Conservation (phyloP, 2,797 vertebrate species). For the Scolopax bukidnonensis region DNA sequence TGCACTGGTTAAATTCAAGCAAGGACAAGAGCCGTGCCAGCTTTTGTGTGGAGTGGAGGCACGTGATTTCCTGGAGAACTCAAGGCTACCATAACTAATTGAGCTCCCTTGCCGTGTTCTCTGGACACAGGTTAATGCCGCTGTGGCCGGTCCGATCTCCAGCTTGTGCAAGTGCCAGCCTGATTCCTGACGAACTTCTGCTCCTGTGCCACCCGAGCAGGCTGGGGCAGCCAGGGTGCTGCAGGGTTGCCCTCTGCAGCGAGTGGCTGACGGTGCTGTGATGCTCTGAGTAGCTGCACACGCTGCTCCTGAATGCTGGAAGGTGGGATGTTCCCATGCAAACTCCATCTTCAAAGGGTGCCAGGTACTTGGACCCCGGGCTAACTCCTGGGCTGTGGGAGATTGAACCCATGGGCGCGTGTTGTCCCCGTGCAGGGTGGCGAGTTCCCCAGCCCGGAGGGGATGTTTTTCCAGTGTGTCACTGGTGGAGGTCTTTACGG, state of each 20-base stretch:
- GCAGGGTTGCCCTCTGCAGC: neutral
- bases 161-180: neutral
- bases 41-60: neutral
- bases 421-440: accelerated
- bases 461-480: accelerated
- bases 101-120: neutral
- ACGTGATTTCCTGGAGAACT: neutral
- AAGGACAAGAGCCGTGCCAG: neutral
- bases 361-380: accelerated
- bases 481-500: accelerated
- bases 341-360: neutral
- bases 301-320: neutral
- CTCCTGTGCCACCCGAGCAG: accelerated
- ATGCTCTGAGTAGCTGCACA: neutral
- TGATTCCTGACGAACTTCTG: accelerated
- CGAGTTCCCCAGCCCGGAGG: neutral
- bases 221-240: neutral
- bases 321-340: neutral
- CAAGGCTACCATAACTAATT: neutral
- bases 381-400: neutral
- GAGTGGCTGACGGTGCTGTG: neutral
- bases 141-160: accelerated
- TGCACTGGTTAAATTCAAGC: neutral
- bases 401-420: neutral
- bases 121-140: accelerated